Evolutionary conservation across 2,113 vertebrate genomes (phyloP), one percentile per base, ranked within the genome.

Genomic region (Aleadryas rufinucha): DNA sequence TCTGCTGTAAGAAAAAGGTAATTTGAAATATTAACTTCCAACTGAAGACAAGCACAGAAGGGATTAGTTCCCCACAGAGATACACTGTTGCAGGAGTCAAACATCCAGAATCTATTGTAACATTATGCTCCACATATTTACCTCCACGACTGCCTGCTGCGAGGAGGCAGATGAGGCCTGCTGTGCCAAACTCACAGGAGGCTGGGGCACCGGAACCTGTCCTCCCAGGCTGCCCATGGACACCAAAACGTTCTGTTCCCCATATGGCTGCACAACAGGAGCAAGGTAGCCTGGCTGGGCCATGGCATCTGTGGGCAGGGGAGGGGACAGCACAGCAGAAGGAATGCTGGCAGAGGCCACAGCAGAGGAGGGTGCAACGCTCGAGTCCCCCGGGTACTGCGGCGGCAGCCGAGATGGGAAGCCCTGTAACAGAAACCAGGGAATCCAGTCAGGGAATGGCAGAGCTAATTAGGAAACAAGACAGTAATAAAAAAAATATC

Each of bases 1-100:
- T 98, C 96, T 98, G 98, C 97, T 98, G 97, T 96, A 98, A 98
- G 96, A 98, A 97, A 98, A 98, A 98, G 68, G 96, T 97, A 77
- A 98, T 98, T 97, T 77, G 72, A 83, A 96, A 94, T 54, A 91
- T 98, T 96, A 97, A 95, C 93, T 89, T 97, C 87, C 89, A 97
- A 89, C 79, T 47, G 47, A 86, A 90, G 76, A 93, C 42, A 88
- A 92, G 87, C 89, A 63, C 7, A 56, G 56, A 92, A 90, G 21
- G 74, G 75, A 66, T 75, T 61, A 89, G 89, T 44, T 92, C 78
- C 89, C 86, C 76, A 47, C 45, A 84, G 9, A 65, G 27, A 54
- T 5, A 87, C n/a, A 61, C 5, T 13, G 30, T 9, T 53, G 39
- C 68, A 39, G 4, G 54, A 96, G 45, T 69, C 76, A 61, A 68